These are phyloP conservation scores for Hyperoplus lanceolatus DNA, from an alignment of 2,797 vertebrate species.

Conservation along the genomic window DNA sequence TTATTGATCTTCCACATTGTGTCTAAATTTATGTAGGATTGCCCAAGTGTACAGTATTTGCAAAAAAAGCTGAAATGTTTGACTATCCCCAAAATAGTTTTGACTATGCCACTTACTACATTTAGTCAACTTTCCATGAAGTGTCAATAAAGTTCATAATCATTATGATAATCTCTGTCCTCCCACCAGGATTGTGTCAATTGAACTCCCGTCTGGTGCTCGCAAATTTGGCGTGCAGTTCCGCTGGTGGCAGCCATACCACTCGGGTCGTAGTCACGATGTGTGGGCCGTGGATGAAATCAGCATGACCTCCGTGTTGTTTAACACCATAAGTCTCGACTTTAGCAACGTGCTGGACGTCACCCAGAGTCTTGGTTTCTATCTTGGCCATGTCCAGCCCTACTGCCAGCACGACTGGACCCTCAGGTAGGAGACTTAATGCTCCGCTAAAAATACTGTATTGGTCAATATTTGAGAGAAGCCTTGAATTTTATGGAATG, in stretches of 20 bases:
- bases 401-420: slow-evolving; percentile 99
- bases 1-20: slow-evolving; percentile 39
- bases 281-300: slow-evolving; percentile 99
- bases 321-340: slow-evolving; percentile 98
- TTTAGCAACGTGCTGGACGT: slow-evolving; percentile 97
- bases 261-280: slow-evolving; percentile 94
- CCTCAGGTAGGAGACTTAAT: slow-evolving; percentile 87
- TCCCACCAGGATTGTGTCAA: slow-evolving; percentile 92
- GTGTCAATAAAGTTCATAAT: neutral
- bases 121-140: slow-evolving; percentile 5
- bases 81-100: neutral
- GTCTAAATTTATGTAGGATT: slow-evolving; percentile 15
- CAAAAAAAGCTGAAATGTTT: slow-evolving; percentile 15
- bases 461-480: neutral
- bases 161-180: neutral
- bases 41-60: slow-evolving; percentile 24
- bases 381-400: slow-evolving; percentile 97
- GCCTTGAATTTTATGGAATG: neutral
- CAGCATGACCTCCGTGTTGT: slow-evolving; percentile 97
- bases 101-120: neutral
- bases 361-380: slow-evolving; percentile 98
- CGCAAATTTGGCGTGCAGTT: slow-evolving; percentile 96
- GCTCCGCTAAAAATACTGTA: neutral
- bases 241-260: slow-evolving; percentile 99
- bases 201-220: slow-evolving; percentile 93